These are phyloP conservation scores for Atta texana DNA, from an alignment of 1,140 invertebrate genomes.

Conservation along the genomic window DNA sequence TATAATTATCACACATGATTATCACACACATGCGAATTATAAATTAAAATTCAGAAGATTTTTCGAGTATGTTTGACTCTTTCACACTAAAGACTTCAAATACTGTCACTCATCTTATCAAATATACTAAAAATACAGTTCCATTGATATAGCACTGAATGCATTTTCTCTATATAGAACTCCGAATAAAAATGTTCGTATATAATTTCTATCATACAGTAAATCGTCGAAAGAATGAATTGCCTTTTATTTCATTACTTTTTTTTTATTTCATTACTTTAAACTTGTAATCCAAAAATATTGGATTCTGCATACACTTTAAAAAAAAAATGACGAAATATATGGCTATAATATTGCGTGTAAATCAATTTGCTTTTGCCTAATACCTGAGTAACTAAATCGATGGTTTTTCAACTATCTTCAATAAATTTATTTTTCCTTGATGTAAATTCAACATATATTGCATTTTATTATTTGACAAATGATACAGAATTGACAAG, in stretches of 20 bases:
- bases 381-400: constrained; percentile 15
- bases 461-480: constrained; percentile 45
- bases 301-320: background rate
- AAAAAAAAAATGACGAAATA: constrained; percentile 17
- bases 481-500: constrained; percentile 27
- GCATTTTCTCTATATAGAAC: background rate
- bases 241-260: background rate
- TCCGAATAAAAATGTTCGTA: background rate
- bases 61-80: constrained; percentile 32
- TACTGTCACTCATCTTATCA: background rate
- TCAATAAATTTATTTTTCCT: constrained; percentile 9
- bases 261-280: background rate
- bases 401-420: background rate
- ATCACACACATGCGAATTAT: background rate
- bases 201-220: background rate
- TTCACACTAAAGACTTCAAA: constrained; percentile 37
- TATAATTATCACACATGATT: background rate
- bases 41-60: constrained; percentile 29
- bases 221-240: background rate
- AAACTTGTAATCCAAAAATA: constrained; percentile 9
- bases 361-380: constrained; percentile 13
- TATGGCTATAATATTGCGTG: too few species aligned
- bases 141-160: constrained; percentile 24
- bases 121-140: constrained; percentile 44
- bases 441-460: background rate